phyloP scores from a whole-genome alignment of 2,113 vertebrate genomes.

The Todiramphus saurophagus region DNA sequence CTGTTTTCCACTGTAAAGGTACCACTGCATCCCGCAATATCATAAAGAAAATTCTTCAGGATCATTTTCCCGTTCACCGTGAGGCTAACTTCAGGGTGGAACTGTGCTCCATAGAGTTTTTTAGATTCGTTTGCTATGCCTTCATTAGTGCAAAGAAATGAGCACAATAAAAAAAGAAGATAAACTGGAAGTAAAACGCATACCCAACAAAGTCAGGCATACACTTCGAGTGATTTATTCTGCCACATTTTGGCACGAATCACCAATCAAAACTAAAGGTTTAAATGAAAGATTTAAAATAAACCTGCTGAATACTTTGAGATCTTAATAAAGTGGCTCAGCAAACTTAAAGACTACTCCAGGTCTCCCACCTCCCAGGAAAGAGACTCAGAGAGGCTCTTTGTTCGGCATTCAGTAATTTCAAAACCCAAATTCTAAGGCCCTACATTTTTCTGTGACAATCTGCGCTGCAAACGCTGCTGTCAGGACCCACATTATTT shows the following conservation, averaged over 20 bases:
- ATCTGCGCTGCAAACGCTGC: neutral
- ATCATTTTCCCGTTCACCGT: conserved; percentile 93
- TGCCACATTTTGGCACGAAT: neutral
- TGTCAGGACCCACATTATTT: neutral
- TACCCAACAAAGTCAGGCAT: neutral
- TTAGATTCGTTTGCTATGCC: conserved; percentile 98
- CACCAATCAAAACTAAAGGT: neutral
- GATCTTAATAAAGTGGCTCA: neutral
- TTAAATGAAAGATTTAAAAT: neutral
- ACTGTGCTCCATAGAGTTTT: conserved; percentile 95
- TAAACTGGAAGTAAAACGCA: neutral
- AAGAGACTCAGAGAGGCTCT: neutral
- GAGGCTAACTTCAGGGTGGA: conserved; percentile 97
- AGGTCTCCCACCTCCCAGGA: neutral
- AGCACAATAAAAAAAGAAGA: neutral
- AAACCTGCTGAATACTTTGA: neutral
- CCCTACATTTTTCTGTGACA: neutral
- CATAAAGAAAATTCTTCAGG: conserved; percentile 94
- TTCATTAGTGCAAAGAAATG: conserved; percentile 49
- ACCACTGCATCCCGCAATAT: conserved; percentile 91
- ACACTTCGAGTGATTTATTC: neutral
- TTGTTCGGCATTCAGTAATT: neutral
- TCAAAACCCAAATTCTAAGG: neutral
- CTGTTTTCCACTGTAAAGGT: conserved; percentile 95
- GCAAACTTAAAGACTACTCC: neutral